A percentile compares a stretch with the other conserved stretches of the same genome.
phyloP scores from a whole-genome alignment of 2,888 invertebrate genomes.

The Baronia brevicornis region DNA sequence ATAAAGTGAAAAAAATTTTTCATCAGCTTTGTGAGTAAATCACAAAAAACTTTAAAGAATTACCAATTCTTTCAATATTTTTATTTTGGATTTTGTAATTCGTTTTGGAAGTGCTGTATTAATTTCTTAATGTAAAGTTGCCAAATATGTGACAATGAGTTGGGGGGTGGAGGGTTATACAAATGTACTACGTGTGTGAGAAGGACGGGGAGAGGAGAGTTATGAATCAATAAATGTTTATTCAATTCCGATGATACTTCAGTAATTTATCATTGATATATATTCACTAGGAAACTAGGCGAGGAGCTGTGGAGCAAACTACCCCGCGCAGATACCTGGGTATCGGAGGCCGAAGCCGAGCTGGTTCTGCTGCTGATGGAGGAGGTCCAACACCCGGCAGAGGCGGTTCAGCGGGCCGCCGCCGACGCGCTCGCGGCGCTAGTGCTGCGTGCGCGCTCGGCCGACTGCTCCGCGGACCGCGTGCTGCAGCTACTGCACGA shows the following conservation, averaged over 20 bases:
- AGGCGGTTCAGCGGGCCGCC: conserved; percentile 88
- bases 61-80: too few relatives aligned
- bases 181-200: too few relatives aligned
- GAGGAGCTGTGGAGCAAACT: conserved; percentile 52
- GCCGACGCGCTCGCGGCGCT: conserved; percentile 82
- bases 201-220: too few relatives aligned
- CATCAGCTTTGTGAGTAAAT: too few relatives aligned
- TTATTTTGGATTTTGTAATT: too few relatives aligned
- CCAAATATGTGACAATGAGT: too few relatives aligned
- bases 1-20: too few relatives aligned
- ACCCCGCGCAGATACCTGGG: conserved; percentile 31
- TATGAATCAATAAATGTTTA: too few relatives aligned
- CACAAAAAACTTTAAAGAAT: too few relatives aligned
- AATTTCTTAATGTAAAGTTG: too few relatives aligned
- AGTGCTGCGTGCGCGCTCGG: conserved; percentile 50
- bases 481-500: conserved; percentile 80
- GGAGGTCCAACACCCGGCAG: conserved; percentile 87
- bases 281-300: conserved; percentile 51
- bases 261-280: not conserved
- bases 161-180: too few relatives aligned
- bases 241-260: too few relatives aligned
- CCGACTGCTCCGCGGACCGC: conserved; percentile 31
- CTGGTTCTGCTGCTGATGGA: conserved; percentile 76
- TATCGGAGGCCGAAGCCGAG: conserved; percentile 46
- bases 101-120: not conserved